These are phyloP conservation scores for Polyommatus icarus DNA, from an alignment of 2,888 invertebrate genomes.

Conservation along the genomic window DNA sequence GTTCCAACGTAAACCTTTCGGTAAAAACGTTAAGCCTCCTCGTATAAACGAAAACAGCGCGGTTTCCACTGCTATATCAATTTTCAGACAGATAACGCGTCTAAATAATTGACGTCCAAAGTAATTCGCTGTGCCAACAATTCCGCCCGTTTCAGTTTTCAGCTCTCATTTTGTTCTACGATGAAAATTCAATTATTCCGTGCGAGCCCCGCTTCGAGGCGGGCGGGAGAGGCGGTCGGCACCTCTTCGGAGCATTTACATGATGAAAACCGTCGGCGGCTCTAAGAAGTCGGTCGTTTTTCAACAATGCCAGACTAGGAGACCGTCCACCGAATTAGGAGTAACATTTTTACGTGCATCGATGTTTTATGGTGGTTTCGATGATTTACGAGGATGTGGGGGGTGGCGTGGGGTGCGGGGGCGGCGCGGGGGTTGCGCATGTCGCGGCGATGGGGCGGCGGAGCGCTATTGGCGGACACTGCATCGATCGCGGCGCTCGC, in stretches of 20 bases:
- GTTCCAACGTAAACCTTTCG: conserved; percentile 37
- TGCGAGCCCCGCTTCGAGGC: conserved; percentile 63
- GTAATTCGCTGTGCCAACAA: conserved; percentile 76
- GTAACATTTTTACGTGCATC: conserved; percentile 78
- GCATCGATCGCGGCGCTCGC: conserved; percentile 78
- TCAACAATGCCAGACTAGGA: conserved; percentile 68
- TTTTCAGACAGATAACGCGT: conserved; percentile 63
- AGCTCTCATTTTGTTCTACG: conserved; percentile 77
- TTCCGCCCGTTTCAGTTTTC: conserved; percentile 76
- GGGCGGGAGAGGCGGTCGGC: conserved; percentile 60
- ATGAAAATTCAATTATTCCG: conserved; percentile 80
- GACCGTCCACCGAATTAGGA: conserved; percentile 75
- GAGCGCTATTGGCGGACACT: conserved; percentile 77
- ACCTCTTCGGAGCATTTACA: conserved; percentile 71
- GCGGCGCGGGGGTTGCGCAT: conserved; percentile 63
- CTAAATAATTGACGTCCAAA: conserved; percentile 75
- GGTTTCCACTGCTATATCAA: conserved; percentile 58
- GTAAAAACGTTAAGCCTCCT: conserved; percentile 41
- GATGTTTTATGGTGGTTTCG: conserved; percentile 79
- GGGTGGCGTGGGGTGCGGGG: conserved; percentile 51
- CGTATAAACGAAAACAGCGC: conserved; percentile 47
- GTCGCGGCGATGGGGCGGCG: conserved; percentile 71
- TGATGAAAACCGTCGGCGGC: conserved; percentile 48
- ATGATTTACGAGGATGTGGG: conserved; percentile 77
- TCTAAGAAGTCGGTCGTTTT: conserved; percentile 52